These are phyloP conservation scores for Drosophila borealis DNA, from an alignment of 2,888 invertebrate genomes.

Conservation along the genomic window DNA sequence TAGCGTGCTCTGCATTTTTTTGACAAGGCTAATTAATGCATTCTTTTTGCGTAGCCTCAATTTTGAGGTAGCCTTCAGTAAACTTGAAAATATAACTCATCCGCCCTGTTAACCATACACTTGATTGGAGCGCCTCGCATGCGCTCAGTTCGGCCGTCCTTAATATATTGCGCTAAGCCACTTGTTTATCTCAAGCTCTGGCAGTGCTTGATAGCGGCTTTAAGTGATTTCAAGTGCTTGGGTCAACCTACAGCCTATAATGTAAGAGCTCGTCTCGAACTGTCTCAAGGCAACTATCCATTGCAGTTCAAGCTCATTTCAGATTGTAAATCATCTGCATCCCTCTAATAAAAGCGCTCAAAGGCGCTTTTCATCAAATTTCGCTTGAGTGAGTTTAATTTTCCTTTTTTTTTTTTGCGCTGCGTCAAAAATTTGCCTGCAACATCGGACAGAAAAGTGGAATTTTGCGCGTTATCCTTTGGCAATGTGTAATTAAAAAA, in stretches of 20 bases:
- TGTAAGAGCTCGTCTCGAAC: slow-evolving; percentile 10
- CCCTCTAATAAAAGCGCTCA: slow-evolving; percentile 10
- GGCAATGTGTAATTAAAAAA: slow-evolving; percentile 71
- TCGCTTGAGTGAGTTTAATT: slow-evolving; percentile 12
- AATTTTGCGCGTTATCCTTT: slow-evolving; percentile 15
- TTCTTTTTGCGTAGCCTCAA: not conserved
- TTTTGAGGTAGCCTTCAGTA: not conserved
- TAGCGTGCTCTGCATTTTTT: too few species aligned
- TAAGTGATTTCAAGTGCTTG: slow-evolving; percentile 39
- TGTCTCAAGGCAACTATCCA: slow-evolving; percentile 60
- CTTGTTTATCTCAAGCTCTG: slow-evolving; percentile 32
- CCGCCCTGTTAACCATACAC: slow-evolving; percentile 3
- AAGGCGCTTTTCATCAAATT: slow-evolving; percentile 41
- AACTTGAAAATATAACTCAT: not conserved
- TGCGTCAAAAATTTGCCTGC: slow-evolving; percentile 13
- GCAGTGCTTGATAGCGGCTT: slow-evolving; percentile 27
- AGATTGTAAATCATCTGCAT: slow-evolving; percentile 4
- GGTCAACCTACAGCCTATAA: not conserved
- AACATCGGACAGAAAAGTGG: slow-evolving; percentile 25
- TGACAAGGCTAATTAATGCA: not conserved
- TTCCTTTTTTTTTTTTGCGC: not conserved
- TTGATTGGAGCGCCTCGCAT: not conserved
- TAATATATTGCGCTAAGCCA: slow-evolving; percentile 16
- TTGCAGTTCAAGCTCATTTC: slow-evolving; percentile 38
- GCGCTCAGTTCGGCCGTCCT: not conserved